phyloP scores from a whole-genome alignment of 2,888 invertebrate species.

The Drepanosiphum platanoidis region DNA sequence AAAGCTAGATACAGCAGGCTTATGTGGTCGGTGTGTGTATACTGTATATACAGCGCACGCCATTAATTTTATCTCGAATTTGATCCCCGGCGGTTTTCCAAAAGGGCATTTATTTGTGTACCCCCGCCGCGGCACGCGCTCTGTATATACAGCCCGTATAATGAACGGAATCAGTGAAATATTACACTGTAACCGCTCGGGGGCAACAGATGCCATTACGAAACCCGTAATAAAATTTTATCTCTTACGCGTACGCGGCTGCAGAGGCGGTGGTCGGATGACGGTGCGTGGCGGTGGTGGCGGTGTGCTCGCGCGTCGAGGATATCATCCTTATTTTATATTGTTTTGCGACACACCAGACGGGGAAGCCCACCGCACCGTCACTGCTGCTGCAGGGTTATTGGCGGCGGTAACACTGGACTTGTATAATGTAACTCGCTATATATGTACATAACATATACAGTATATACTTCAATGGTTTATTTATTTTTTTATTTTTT shows the following conservation, averaged over 20 bases:
- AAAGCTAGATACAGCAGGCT: conserved; percentile 49
- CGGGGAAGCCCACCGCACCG: not conserved
- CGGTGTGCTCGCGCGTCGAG: not conserved
- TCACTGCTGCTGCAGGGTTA: not conserved
- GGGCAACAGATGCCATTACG: conserved; percentile 60
- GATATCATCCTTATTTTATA: conserved; percentile 22
- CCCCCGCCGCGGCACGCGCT: not conserved
- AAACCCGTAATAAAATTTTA: conserved; percentile 59
- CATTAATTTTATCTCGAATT: conserved; percentile 62
- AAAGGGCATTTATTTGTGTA: conserved; percentile 59
- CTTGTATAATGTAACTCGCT: no score
- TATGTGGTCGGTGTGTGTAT: conserved; percentile 5
- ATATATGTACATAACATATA: not conserved
- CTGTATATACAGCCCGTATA: conserved; percentile 22
- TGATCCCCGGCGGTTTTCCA: conserved; percentile 61
- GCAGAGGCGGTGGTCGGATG: not conserved
- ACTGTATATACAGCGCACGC: not conserved
- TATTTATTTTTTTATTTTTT: not conserved
- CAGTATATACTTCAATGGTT: not conserved
- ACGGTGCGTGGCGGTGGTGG: not conserved
- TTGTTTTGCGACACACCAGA: not conserved
- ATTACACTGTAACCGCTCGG: conserved; percentile 52
- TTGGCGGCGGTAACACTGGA: conserved; percentile 25
- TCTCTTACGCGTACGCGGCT: conserved; percentile 27
- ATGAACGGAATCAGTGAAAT: conserved; percentile 56